These are phyloP conservation scores for Oreortyx pictus DNA, from an alignment of 2,797 vertebrate species.

Conservation along the genomic window DNA sequence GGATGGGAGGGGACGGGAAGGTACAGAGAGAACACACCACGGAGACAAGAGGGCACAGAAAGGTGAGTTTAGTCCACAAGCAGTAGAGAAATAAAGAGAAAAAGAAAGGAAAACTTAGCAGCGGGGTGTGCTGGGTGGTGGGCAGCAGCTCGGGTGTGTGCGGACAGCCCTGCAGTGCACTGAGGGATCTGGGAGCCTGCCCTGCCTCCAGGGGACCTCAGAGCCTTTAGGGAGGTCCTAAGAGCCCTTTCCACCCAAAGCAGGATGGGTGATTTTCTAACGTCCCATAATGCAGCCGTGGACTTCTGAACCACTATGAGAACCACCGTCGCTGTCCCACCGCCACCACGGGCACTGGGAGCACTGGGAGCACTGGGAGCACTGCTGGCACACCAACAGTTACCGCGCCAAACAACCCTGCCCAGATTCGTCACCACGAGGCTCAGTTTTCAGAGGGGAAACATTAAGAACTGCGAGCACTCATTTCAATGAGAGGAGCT, in stretches of 20 bases:
- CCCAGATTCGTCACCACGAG: not conserved
- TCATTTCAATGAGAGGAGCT: not conserved
- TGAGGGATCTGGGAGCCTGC: too few species aligned
- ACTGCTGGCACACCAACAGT: not conserved
- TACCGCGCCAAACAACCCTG: not conserved
- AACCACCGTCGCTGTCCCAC: not conserved
- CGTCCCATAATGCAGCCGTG: not conserved
- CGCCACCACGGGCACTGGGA: not conserved
- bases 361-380: too few species aligned
- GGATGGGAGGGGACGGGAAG: constrained; percentile 77
- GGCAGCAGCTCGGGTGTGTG: not conserved
- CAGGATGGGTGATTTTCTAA: not conserved
- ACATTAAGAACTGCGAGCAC: not conserved
- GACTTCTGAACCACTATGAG: not conserved
- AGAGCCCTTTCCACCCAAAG: not conserved
- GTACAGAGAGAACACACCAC: constrained; percentile 73
- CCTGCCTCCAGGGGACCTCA: not conserved
- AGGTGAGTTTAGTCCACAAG: constrained; percentile 60
- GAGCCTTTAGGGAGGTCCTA: not conserved
- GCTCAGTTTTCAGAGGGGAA: not conserved
- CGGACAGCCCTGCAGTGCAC: not conserved
- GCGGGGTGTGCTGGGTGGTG: constrained; percentile 5
- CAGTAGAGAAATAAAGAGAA: constrained; percentile 11
- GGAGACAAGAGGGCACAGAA: constrained; percentile 71
- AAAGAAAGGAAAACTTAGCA: constrained; percentile 14